Percentiles rank a stretch among this genome's conserved stretches.
phyloP scores from a whole-genome alignment of 1,140 invertebrate genomes.

The Uloborus diversus region DNA sequence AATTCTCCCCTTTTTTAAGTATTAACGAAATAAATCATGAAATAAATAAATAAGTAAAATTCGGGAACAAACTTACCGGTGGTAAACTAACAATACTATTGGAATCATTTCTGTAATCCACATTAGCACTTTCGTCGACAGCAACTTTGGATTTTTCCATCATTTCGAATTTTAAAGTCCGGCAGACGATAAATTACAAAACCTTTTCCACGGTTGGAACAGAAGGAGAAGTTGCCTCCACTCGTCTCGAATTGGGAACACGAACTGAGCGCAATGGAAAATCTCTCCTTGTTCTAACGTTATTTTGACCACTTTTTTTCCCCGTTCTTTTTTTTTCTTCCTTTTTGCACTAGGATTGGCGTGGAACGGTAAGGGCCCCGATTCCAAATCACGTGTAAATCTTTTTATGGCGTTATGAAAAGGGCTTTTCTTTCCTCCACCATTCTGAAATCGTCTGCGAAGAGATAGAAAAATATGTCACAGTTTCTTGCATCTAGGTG shows the following conservation, averaged over 20 bases:
- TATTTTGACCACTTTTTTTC: too few species aligned
- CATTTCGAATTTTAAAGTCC: neutral
- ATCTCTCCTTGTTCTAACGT: conserved; percentile 11
- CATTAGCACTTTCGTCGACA: conserved; percentile 31
- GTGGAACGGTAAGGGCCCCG: conserved; percentile 11
- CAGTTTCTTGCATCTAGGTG: neutral
- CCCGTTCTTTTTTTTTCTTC: neutral
- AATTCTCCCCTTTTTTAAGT: too few species aligned
- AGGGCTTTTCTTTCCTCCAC: conserved; percentile 11
- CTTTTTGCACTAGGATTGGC: neutral
- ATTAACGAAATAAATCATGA: neutral
- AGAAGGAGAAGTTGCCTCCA: neutral
- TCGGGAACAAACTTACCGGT: conserved; percentile 11
- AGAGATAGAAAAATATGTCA: conserved; percentile 16
- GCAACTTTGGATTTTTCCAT: conserved; percentile 52
- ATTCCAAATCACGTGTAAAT: neutral
- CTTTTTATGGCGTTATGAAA: conserved; percentile 20
- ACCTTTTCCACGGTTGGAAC: neutral
- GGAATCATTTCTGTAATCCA: conserved; percentile 43
- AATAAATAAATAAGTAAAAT: neutral
- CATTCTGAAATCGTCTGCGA: conserved; percentile 21
- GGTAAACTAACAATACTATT: conserved; percentile 39
- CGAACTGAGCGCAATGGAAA: conserved; percentile 20
- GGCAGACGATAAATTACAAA: neutral
- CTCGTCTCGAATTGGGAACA: conserved; percentile 27